phyloP scores from a whole-genome alignment of 2,797 vertebrate species.

The Huso huso region DNA sequence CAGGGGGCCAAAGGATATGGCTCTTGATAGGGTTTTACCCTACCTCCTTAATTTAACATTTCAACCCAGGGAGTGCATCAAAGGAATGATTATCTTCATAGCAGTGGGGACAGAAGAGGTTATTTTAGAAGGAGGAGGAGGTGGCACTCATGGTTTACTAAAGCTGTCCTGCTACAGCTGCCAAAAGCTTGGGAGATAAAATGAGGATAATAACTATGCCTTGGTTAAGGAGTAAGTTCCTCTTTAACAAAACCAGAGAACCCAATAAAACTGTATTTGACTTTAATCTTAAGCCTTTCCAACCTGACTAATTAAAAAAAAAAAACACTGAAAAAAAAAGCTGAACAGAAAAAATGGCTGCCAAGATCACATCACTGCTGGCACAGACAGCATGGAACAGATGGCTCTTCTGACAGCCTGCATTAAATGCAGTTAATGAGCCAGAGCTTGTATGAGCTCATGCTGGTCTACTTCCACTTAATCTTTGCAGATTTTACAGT shows the following conservation, averaged over 20 bases:
- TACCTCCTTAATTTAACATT: too few species aligned
- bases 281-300: slow-evolving; percentile 18
- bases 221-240: slow-evolving; percentile 1
- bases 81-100: too few species aligned
- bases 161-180: too few species aligned
- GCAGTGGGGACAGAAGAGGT: too few species aligned
- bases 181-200: not conserved
- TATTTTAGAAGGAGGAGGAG: too few species aligned
- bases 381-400: slow-evolving; percentile 45
- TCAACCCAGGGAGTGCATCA: too few species aligned
- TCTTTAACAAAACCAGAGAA: not conserved
- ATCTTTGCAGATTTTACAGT: slow-evolving; percentile 30
- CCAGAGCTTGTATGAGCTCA: slow-evolving; percentile 48
- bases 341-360: slow-evolving; percentile 40
- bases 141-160: too few species aligned
- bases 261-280: slow-evolving; percentile 3
- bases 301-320: slow-evolving; percentile 23
- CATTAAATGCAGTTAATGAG: slow-evolving; percentile 57
- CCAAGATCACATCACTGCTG: slow-evolving; percentile 51
- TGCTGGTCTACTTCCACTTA: slow-evolving; percentile 53
- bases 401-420: slow-evolving; percentile 51
- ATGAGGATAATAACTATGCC: not conserved
- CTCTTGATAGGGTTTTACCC: too few species aligned
- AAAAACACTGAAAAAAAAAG: slow-evolving; percentile 23
- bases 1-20: too few species aligned